Evolutionary conservation across 2,888 invertebrate genomes (phyloP).

Genomic region (Eulithis prunata): DNA sequence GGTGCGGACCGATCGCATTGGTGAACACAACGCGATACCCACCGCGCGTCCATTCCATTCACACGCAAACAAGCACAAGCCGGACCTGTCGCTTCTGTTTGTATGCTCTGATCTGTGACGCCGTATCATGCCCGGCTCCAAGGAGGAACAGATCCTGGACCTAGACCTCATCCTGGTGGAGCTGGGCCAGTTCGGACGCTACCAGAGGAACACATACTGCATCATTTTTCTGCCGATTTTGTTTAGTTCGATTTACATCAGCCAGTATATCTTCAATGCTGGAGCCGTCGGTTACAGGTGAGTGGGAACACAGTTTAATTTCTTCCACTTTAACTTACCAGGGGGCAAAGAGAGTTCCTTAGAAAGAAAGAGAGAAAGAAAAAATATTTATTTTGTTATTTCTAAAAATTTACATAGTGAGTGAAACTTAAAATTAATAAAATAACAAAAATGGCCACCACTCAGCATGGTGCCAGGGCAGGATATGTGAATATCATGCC

Average conservation of each 20-base stretch:
- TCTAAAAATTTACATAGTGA: too few relatives aligned
- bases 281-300: constrained; percentile 60
- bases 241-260: constrained; percentile 73
- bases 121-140: constrained; percentile 17
- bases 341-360: too few relatives aligned
- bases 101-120: not conserved
- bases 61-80: constrained; percentile 22
- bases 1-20: not conserved
- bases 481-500: too few relatives aligned
- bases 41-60: constrained; percentile 1
- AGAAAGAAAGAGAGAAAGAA: too few relatives aligned
- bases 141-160: constrained; percentile 43
- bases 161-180: constrained; percentile 63
- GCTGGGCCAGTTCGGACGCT: constrained; percentile 75
- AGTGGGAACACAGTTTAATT: not conserved
- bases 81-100: constrained; percentile 20
- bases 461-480: too few relatives aligned
- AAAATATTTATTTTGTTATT: too few relatives aligned
- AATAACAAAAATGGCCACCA: too few relatives aligned
- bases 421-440: too few relatives aligned
- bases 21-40: not conserved
- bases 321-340: too few relatives aligned
- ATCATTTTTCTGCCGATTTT: constrained; percentile 75
- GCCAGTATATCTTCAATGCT: constrained; percentile 80
- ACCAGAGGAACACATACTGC: constrained; percentile 69